A percentile compares a stretch with the other conserved stretches of the same genome.
phyloP scores from a whole-genome alignment of 92 coral and sea anemone genomes.

The Parazoanthus swiftii region DNA sequence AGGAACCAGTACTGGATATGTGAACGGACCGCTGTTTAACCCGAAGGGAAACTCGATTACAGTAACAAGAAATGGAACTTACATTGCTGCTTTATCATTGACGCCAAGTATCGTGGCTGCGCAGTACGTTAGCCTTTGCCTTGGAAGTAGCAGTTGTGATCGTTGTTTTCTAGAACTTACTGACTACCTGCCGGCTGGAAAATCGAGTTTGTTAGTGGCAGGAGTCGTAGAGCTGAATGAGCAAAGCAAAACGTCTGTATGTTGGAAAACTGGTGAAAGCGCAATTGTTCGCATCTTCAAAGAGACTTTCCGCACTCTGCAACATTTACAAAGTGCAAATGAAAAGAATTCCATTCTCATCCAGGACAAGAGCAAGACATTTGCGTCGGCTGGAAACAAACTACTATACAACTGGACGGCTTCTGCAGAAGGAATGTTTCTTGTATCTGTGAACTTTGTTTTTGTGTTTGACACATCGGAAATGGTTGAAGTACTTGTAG shows the following conservation, averaged over 20 bases:
- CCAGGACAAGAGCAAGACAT: background rate
- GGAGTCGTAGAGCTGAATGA: background rate
- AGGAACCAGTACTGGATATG: conserved; percentile 22
- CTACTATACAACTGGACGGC: background rate
- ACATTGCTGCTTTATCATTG: background rate
- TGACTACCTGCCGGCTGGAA: background rate
- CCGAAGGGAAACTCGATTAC: conserved; percentile 6
- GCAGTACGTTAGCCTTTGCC: background rate
- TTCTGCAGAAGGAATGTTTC: background rate
- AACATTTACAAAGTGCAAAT: conserved; percentile 8
- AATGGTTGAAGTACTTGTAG: background rate
- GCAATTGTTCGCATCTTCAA: background rate
- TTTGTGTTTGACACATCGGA: background rate
- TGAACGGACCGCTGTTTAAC: conserved; percentile 8
- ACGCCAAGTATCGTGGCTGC: background rate
- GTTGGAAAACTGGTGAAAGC: background rate
- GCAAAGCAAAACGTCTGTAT: background rate
- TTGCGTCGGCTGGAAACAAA: background rate
- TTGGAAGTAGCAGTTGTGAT: background rate
- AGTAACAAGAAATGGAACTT: background rate
- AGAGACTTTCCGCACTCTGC: conserved; percentile 15
- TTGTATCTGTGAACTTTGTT: background rate
- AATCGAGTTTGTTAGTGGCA: background rate
- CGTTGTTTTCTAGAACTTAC: background rate
- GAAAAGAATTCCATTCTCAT: background rate